These are phyloP conservation scores for Aspidiotus rigidus DNA, from an alignment of 2,888 invertebrate species.

Conservation along the genomic window DNA sequence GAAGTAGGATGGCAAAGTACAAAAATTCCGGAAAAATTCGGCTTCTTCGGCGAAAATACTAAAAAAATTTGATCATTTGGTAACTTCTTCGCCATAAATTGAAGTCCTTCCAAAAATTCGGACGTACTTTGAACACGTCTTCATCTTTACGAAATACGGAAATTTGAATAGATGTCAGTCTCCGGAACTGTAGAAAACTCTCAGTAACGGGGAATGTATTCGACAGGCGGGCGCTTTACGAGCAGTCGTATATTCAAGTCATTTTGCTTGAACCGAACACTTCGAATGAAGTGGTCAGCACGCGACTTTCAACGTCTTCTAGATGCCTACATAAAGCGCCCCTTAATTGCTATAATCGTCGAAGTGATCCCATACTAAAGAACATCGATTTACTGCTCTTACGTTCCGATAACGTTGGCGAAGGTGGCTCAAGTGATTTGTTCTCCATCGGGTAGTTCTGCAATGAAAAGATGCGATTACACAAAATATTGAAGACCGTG, in stretches of 20 bases:
- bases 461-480: neutral
- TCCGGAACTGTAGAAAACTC: no score
- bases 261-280: neutral
- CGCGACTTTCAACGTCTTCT: neutral
- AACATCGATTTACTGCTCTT: constrained; percentile 1
- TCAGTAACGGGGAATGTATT: no score
- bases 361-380: constrained; percentile 9
- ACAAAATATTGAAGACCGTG: no score
- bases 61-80: no score
- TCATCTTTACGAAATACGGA: no score
- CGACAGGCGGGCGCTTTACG: neutral
- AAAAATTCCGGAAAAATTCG: no score
- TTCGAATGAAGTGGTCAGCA: neutral
- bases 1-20: no score
- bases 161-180: no score
- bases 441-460: neutral
- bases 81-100: no score
- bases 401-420: neutral
- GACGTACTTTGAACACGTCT: no score
- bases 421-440: constrained; percentile 1
- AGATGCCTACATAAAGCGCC: constrained; percentile 10
- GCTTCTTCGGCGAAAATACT: no score
- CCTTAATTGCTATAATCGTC: constrained; percentile 13
- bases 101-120: no score
- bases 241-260: neutral